A percentile compares a stretch with the other conserved stretches of the same genome.
Evolutionary conservation across 2,888 invertebrate species (phyloP).

Genomic region (Pterobdella sp.): DNA sequence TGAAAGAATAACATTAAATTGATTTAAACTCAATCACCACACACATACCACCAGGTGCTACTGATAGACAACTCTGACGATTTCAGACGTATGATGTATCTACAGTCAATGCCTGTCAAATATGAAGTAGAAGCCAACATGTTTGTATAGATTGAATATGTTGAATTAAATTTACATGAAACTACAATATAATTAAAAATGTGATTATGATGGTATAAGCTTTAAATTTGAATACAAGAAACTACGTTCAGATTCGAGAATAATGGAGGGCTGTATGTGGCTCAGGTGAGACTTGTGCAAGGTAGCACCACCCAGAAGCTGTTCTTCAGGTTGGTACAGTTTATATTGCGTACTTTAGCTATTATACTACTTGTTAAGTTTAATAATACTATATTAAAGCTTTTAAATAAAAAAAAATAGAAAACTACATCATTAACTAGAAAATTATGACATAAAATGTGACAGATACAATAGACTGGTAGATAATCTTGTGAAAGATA

Average conservation of each 20-base stretch:
- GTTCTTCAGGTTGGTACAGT: conserved; percentile 7
- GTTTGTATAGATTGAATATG: not conserved
- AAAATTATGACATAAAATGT: too few species aligned
- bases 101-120: conserved; percentile 43
- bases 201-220: not conserved
- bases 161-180: not conserved
- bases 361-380: too few species aligned
- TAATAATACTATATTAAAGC: too few species aligned
- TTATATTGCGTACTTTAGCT: too few species aligned
- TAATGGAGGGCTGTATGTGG: conserved; percentile 80
- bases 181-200: not conserved
- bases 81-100: conserved; percentile 45
- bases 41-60: conserved; percentile 76
- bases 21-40: too few species aligned
- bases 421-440: too few species aligned
- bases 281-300: conserved; percentile 76
- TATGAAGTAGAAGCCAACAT: conserved; percentile 37
- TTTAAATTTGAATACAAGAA: not conserved
- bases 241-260: conserved; percentile 72
- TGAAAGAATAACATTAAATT: too few species aligned
- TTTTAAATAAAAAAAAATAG: too few species aligned
- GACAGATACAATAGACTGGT: conserved; percentile 24
- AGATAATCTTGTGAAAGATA: not conserved
- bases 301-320: conserved; percentile 74
- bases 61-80: conserved; percentile 67